Evolutionary conservation across 2,888 invertebrate genomes (phyloP).

Genomic region (Sinohyriopsis cumingii): DNA sequence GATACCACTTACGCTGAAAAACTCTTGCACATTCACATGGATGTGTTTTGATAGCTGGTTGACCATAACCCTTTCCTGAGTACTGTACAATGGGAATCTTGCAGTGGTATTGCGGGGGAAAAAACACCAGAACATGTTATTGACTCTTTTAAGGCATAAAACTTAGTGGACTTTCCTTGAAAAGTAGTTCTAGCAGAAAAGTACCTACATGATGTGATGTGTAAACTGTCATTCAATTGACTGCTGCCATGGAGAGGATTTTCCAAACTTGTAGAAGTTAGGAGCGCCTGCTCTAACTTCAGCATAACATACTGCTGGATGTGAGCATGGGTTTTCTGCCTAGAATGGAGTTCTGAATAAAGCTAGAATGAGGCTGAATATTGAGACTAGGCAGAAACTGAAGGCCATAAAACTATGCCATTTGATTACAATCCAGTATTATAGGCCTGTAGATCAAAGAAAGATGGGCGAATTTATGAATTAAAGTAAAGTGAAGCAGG

Average conservation of each 20-base stretch:
- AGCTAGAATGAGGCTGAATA: constrained; percentile 27
- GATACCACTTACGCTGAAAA: no score
- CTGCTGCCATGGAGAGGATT: constrained; percentile 6
- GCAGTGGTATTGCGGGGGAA: background rate
- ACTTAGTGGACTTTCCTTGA: constrained; percentile 5
- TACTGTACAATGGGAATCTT: background rate
- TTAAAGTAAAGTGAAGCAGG: no score
- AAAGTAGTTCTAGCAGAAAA: constrained; percentile 7
- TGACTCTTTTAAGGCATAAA: background rate
- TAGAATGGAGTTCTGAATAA: constrained; percentile 9
- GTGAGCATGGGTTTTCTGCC: constrained; percentile 5
- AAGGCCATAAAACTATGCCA: no score
- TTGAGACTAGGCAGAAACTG: background rate
- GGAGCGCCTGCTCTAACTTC: constrained; percentile 11
- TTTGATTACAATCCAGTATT: no score
- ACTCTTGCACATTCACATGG: no score
- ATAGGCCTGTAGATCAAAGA: no score
- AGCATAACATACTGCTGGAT: constrained; percentile 11
- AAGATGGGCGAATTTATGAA: no score
- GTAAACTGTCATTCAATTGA: constrained; percentile 4
- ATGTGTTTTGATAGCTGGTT: no score
- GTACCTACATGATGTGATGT: constrained; percentile 4
- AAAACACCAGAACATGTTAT: no score
- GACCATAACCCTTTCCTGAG: no score
- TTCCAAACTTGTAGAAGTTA: constrained; percentile 11